Conservation (phyloP, 2,113 vertebrate species). For the Verasper variegatus region DNA sequence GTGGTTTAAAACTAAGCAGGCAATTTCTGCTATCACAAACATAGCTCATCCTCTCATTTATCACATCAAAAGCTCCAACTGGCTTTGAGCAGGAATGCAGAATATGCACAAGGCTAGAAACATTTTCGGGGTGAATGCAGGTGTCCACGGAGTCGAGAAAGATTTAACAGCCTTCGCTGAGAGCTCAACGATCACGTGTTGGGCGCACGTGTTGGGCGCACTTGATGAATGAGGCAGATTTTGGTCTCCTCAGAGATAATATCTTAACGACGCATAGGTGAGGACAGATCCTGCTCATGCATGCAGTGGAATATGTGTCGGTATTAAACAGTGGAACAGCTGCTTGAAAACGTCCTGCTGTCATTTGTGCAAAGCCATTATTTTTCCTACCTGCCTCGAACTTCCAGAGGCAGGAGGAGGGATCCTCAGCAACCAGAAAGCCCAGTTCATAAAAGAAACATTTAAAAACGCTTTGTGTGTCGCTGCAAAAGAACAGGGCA, state of each 20-base stretch:
- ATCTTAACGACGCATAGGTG: conserved; percentile 41
- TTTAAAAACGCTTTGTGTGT: conserved; percentile 2
- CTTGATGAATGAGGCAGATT: conserved; percentile 44
- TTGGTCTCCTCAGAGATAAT: conserved; percentile 35
- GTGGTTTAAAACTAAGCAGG: conserved; percentile 4
- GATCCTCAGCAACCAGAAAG: conserved; percentile 44
- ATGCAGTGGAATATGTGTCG: not conserved
- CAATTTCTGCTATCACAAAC: conserved; percentile 11
- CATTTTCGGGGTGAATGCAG: conserved; percentile 51
- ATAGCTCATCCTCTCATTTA: conserved; percentile 10
- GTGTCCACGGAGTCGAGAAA: conserved; percentile 47
- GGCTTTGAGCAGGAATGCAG: conserved; percentile 50
- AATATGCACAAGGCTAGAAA: conserved; percentile 24
- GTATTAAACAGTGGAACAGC: not conserved
- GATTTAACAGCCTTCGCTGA: conserved; percentile 1
- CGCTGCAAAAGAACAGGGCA: conserved; percentile 52
- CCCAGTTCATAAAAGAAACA: conserved; percentile 43
- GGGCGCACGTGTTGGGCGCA: too few relatives aligned
- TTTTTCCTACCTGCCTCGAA: conserved; percentile 34
- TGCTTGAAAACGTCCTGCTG: conserved; percentile 42
- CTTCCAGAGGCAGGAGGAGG: conserved; percentile 28
- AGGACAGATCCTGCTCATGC: conserved; percentile 39
- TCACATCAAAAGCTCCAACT: conserved; percentile 17
- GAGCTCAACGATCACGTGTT: conserved; percentile 36
- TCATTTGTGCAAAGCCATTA: conserved; percentile 10